A percentile compares a stretch with the other conserved stretches of the same genome.
Conservation (phyloP, 2,888 invertebrate genomes). For the Nematopogon swammerdamellus region DNA sequence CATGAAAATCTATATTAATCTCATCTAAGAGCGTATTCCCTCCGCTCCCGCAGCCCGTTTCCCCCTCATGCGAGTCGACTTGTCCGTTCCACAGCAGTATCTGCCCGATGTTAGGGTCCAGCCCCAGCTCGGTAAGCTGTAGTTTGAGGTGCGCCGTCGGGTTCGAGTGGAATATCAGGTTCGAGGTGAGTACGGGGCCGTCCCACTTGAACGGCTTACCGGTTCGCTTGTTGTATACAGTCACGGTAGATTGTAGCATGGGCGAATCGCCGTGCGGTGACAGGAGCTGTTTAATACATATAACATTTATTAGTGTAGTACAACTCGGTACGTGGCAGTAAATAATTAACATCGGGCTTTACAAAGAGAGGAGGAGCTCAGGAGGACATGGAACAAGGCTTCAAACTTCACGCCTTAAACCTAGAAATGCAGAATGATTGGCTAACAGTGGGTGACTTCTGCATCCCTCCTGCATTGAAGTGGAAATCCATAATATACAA, state of each 20-base stretch:
- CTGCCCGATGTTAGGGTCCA: slow-evolving; percentile 32
- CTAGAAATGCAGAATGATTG: no score
- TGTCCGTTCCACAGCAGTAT: slow-evolving; percentile 23
- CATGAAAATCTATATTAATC: neutral
- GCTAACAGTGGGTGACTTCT: no score
- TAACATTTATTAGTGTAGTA: no score
- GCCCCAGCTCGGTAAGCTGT: slow-evolving; percentile 22
- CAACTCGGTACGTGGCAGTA: no score
- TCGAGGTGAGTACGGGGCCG: slow-evolving; percentile 22
- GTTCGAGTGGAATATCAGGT: slow-evolving; percentile 18
- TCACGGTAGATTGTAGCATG: slow-evolving; percentile 17
- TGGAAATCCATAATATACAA: no score
- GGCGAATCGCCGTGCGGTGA: neutral
- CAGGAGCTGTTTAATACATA: no score
- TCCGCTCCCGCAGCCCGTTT: neutral
- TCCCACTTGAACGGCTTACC: slow-evolving; percentile 31
- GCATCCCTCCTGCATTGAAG: no score
- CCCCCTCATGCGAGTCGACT: slow-evolving; percentile 25
- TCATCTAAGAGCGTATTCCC: neutral
- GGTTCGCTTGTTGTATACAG: slow-evolving; percentile 31
- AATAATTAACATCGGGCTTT: no score
- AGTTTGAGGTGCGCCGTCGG: slow-evolving; percentile 19
- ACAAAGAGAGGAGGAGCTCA: no score
- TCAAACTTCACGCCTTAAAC: no score
- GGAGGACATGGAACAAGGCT: no score